Conservation (phyloP, 2,113 vertebrate genomes). For the Anarrhichthys ocellatus region DNA sequence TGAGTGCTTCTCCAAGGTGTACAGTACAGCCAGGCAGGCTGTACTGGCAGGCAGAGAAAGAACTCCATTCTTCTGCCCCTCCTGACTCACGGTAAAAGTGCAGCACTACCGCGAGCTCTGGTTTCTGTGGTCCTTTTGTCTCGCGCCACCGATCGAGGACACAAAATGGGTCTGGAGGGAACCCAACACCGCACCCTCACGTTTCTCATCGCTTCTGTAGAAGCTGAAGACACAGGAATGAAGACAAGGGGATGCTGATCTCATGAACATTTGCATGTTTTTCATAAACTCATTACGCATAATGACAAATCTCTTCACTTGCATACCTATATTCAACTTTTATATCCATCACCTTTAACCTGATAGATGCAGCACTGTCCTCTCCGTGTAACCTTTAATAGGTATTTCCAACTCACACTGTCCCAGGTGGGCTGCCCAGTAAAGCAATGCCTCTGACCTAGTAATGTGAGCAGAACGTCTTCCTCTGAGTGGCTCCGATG, state of each 20-base stretch:
- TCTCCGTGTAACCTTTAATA: constrained; percentile 59
- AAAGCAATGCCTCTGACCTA: constrained; percentile 73
- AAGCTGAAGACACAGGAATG: constrained; percentile 51
- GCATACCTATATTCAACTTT: background rate
- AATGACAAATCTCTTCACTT: background rate
- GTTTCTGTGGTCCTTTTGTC: constrained; percentile 84
- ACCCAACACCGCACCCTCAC: constrained; percentile 76
- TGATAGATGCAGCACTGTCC: constrained; percentile 10
- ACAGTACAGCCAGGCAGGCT: constrained; percentile 67
- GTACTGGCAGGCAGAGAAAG: constrained; percentile 76
- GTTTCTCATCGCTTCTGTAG: constrained; percentile 66
- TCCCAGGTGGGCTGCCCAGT: constrained; percentile 65
- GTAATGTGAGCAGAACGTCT: constrained; percentile 73
- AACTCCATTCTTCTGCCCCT: constrained; percentile 75
- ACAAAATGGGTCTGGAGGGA: constrained; percentile 81
- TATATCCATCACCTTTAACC: background rate
- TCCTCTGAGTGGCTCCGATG: constrained; percentile 51
- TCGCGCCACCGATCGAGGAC: constrained; percentile 71
- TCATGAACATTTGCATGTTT: background rate
- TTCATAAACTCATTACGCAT: background rate
- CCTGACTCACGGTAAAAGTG: constrained; percentile 66
- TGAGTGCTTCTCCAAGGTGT: constrained; percentile 81
- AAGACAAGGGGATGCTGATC: constrained; percentile 7
- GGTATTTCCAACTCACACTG: constrained; percentile 59
- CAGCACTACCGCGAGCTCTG: constrained; percentile 72